A percentile compares a stretch with the other conserved stretches of the same genome.
phyloP scores from a whole-genome alignment of 2,797 vertebrate species.

The Halcyon leucocephala region DNA sequence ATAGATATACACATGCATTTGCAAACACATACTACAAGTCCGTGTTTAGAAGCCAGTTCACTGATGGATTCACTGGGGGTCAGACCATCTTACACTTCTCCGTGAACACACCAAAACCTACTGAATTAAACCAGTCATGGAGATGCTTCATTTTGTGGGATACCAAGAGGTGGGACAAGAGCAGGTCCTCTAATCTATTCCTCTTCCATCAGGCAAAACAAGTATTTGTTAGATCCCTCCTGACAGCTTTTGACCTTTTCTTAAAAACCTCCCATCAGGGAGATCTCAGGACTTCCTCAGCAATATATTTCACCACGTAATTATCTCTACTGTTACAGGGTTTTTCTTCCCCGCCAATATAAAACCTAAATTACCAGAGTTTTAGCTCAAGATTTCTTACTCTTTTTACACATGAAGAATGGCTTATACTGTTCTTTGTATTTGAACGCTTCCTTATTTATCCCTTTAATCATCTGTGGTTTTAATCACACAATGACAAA shows the following conservation, averaged over 20 bases:
- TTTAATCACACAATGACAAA: not conserved
- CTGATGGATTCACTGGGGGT: not conserved
- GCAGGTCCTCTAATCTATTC: not conserved
- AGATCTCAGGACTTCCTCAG: not conserved
- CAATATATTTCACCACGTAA: not conserved
- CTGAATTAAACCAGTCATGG: not conserved
- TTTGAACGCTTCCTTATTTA: not conserved
- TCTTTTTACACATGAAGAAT: not conserved
- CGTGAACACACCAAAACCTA: not conserved
- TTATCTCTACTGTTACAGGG: not conserved
- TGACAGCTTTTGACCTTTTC: not conserved
- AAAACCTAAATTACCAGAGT: not conserved
- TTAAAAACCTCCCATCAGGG: not conserved
- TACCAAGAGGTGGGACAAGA: not conserved
- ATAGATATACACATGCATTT: fast-evolving
- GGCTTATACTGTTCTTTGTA: not conserved
- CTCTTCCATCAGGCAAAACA: not conserved
- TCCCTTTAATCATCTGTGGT: not conserved
- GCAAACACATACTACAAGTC: fast-evolving
- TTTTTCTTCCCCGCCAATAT: fast-evolving
- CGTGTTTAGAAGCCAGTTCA: not conserved
- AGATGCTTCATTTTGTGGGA: not conserved
- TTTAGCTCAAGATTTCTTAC: not conserved
- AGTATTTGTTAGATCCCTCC: not conserved
- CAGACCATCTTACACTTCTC: not conserved